Conservation (phyloP, 2,797 vertebrate species). For the Poecilia picta region DNA sequence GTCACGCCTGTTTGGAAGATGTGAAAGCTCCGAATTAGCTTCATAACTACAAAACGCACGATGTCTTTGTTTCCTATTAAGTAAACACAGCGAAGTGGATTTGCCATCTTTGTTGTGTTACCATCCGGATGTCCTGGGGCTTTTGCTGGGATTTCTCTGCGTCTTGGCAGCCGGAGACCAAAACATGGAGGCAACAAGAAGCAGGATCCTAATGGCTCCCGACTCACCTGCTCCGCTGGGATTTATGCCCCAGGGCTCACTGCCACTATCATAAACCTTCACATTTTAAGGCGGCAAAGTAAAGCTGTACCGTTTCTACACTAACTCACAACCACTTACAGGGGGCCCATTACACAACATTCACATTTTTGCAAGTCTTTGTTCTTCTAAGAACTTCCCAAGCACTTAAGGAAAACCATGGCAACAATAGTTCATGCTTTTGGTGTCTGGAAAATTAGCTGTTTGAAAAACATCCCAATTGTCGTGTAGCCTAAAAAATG, state of each 20-base stretch:
- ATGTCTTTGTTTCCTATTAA: background rate
- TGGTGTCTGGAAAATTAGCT: no score
- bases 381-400: no score
- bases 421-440: no score
- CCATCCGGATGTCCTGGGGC: background rate
- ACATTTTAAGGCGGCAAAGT: background rate
- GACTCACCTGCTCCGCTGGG: background rate
- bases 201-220: background rate
- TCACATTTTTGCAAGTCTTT: no score
- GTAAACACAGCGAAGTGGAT: background rate
- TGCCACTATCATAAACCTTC: background rate
- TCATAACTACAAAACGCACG: background rate
- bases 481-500: no score
- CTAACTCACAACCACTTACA: background rate
- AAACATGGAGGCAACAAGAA: background rate
- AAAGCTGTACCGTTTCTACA: background rate
- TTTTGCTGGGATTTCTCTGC: background rate
- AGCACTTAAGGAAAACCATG: no score
- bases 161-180: background rate
- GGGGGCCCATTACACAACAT: background rate
- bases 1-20: background rate
- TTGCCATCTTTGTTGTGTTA: background rate
- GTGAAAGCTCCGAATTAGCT: background rate
- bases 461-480: no score
- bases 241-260: background rate